Base-by-base conservation (phyloP, 2,888 invertebrate species). In the Oxycera nigricornis region DNA sequence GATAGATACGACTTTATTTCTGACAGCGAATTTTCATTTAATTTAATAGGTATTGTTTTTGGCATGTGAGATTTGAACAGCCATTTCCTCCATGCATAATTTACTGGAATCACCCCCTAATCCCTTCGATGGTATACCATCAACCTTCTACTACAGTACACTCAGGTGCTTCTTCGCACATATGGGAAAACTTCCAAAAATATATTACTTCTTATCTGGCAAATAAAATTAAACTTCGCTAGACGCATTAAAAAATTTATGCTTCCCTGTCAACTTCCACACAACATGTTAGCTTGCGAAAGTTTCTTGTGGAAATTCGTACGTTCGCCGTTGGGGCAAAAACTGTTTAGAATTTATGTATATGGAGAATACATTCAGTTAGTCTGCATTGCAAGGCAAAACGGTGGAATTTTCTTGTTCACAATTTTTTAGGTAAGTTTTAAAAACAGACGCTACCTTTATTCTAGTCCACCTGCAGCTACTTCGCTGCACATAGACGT, bases 171-270 rank as follows among this genome's bases (percentile, higher is more conserved):
- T 35, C 35, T 35, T 35, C 35, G 35, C 7, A 14, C 17, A 52
- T 1, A n/a, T 1, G 1, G 7, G 24, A 22, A 55, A 55, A 4
- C 7, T 55, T 55, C 24, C 26, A 55, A 22, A 55, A 1, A 2
- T 20, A 39, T 62, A 35, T 39, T 39, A 30, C 14, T n/a, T 9
- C 20, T 14, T 20, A 62, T 62, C 22, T 35, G 1, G n/a, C 24
- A 35, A 39, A 39, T 39, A 39, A 62, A 62, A 62, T 41, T 35
- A 41, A 41, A 41, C 46, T 24, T 39, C 22, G 11, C 67, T n/a
- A 41, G 46, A 41, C 41, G 2, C 24, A 41, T 41, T 67, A 31
- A 67, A 67, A 67, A 46, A 24, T 67, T 67, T 67, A 67, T 39
- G 22, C 17, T 39, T 39, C 62, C 62, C 7, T 31, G 2, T 20